Percentiles rank a stretch among this genome's conserved stretches.
Evolutionary conservation across 2,888 invertebrate species (phyloP).

Genomic region (Nymphalis polychloros): DNA sequence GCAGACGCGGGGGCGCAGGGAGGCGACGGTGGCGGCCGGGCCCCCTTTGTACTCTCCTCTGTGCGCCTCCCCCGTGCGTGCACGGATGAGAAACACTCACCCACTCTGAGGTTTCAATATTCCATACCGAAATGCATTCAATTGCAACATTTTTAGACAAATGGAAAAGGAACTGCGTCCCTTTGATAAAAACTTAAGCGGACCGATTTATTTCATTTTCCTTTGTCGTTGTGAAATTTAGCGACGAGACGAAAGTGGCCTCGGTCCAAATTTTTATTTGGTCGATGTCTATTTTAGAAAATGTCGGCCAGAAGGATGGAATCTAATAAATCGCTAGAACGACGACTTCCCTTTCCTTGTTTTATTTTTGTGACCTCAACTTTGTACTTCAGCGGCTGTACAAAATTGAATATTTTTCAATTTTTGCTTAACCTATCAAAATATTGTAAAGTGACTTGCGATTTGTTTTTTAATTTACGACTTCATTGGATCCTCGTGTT

Average conservation of each 20-base stretch:
- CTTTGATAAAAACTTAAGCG: slow-evolving; percentile 58
- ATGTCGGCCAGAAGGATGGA: slow-evolving; percentile 9
- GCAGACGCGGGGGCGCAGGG: slow-evolving; percentile 59
- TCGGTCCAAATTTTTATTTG: slow-evolving; percentile 36
- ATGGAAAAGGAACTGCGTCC: slow-evolving; percentile 51
- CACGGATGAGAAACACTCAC: slow-evolving; percentile 69
- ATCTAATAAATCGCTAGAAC: slow-evolving; percentile 13
- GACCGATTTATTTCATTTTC: slow-evolving; percentile 48
- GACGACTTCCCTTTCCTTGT: not conserved
- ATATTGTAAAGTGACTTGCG: no score
- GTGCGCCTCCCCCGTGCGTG: slow-evolving; percentile 64
- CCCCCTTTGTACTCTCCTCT: slow-evolving; percentile 36
- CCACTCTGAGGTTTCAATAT: slow-evolving; percentile 77
- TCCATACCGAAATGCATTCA: slow-evolving; percentile 76
- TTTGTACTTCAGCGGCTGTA: not conserved
- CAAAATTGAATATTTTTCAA: not conserved
- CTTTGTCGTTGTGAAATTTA: slow-evolving; percentile 48
- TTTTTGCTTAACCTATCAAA: not conserved
- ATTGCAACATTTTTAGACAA: slow-evolving; percentile 71
- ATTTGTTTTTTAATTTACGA: not conserved
- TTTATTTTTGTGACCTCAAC: slow-evolving; percentile 1
- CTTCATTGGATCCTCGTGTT: not conserved
- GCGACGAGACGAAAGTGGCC: slow-evolving; percentile 40
- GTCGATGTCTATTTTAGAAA: slow-evolving; percentile 13
- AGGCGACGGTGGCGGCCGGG: slow-evolving; percentile 50